These are phyloP conservation scores for Drosophila emarginata DNA, from an alignment of 2,888 invertebrate genomes.

Conservation along the genomic window DNA sequence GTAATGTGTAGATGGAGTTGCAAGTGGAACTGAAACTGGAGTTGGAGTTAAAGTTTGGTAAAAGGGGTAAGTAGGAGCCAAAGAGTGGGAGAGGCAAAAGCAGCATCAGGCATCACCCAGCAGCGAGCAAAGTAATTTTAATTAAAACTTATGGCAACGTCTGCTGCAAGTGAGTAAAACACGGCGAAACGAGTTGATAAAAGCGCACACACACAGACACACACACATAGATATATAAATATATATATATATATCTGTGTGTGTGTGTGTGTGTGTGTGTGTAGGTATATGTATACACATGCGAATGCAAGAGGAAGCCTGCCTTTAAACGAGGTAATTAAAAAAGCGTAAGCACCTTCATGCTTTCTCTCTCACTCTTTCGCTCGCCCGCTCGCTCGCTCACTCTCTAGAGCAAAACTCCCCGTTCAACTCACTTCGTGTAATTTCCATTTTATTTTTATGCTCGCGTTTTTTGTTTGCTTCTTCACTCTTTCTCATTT, in stretches of 20 bases:
- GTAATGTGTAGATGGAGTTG: background rate
- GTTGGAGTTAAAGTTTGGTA: background rate
- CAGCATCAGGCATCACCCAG: slow-evolving; percentile 59
- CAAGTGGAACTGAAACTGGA: slow-evolving; percentile 7
- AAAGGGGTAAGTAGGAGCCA: slow-evolving; percentile 12
- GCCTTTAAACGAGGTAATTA: slow-evolving; percentile 74
- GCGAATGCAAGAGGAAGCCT: slow-evolving; percentile 51
- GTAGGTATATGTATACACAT: slow-evolving; percentile 19
- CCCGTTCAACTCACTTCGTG: slow-evolving; percentile 38
- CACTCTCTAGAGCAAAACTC: slow-evolving; percentile 8
- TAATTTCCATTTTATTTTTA: slow-evolving; percentile 75
- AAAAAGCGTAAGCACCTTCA: slow-evolving; percentile 74
- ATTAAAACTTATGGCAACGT: slow-evolving; percentile 76
- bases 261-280: background rate
- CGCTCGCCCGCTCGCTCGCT: slow-evolving; percentile 1
- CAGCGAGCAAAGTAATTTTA: slow-evolving; percentile 71
- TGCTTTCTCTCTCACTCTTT: slow-evolving; percentile 19
- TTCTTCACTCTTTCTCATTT: slow-evolving; percentile 49
- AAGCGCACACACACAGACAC: slow-evolving; percentile 53
- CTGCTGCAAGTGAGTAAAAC: slow-evolving; percentile 76
- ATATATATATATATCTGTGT: slow-evolving; percentile 21
- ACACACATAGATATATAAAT: slow-evolving; percentile 23
- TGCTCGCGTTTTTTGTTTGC: slow-evolving; percentile 65
- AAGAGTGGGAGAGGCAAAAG: slow-evolving; percentile 19
- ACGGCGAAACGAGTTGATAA: slow-evolving; percentile 75